Evolutionary conservation across 2,113 vertebrate species (phyloP), one percentile per base, ranked within the genome.

Genomic region (Elachura formosa): DNA sequence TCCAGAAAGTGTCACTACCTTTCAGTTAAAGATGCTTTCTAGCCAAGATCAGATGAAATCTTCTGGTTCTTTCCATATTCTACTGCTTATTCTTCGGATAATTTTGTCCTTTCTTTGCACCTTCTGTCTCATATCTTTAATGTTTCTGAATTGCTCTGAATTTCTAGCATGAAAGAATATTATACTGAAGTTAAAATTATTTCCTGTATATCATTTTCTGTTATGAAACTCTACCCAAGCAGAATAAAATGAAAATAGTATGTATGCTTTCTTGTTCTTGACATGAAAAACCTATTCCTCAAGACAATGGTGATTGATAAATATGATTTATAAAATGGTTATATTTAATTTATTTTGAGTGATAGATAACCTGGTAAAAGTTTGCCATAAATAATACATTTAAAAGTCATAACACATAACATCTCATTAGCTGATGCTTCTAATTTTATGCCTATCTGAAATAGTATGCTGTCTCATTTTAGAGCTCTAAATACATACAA

Each of bases 341-440:
- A 78, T 86, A 72, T 94, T 92, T 96, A 48, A 86, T 78, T 91
- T 91, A 73, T 83, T 93, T 85, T 94, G 85, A 96, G 23, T 90
- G 90, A 88, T 93, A 85, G 55, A 83, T 93, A 95, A 88, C 45
- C 48, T 81, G 19, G 63, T 77, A 77, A 77, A 96, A 78, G 56
- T 92, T 93, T 92, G 86, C 52, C 23, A 85, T 90, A 96, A 86
- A 88, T 94, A 95, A 96, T 84, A 67, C 36, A 90, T 96, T 93
- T 86, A 94, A 96, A 86, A 90, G 84, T 93, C 88, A 54, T 77
- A 95, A 79, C 74, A 93, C 63, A 92, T 87, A 95, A 58, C 51
- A 78, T 84, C 62, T 87, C 40, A 94, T 96, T 93, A 87, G 68
- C 34, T 72, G 25, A 67, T 85, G 41, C 18, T 91, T 93, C 93